Conservation (phyloP, 23 tunicate genomes). For the Ciona savignyi region DNA sequence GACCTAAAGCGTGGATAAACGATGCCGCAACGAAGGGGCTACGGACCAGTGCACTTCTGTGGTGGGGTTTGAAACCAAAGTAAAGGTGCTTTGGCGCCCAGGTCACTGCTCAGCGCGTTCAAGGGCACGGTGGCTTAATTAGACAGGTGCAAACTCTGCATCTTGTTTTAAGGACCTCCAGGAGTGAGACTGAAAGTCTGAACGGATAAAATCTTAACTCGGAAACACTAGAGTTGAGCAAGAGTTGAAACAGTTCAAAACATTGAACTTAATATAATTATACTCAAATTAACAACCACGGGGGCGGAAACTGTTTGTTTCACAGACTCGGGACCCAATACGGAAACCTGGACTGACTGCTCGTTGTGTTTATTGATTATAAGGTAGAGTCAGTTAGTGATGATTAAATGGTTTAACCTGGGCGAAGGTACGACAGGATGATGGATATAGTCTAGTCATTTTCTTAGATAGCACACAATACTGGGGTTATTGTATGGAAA, state of each 20-base stretch:
- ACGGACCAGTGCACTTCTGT: neutral
- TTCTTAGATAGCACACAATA: neutral
- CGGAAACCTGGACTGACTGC: neutral
- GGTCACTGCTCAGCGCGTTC: constrained; percentile 2
- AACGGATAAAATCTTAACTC: too few species aligned
- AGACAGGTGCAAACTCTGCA: neutral
- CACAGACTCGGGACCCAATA: neutral
- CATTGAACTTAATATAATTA: too few species aligned
- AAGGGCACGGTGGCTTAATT: neutral
- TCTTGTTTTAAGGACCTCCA: too few species aligned
- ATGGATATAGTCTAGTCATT: neutral
- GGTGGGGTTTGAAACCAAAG: neutral
- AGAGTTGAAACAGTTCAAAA: too few species aligned
- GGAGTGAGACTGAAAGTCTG: too few species aligned
- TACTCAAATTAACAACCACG: too few species aligned
- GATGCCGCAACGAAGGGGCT: neutral
- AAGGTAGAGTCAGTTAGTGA: neutral
- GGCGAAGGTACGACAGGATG: neutral
- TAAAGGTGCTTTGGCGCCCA: neutral
- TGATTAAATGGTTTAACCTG: neutral
- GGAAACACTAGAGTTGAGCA: too few species aligned
- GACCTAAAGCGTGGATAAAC: neutral
- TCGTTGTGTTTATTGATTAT: neutral
- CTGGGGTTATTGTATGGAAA: neutral
- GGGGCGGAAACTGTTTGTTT: neutral